Evolutionary conservation across 92 coral and sea anemone genomes (phyloP), one percentile per base, ranked within the genome.

Genomic region (Palythoa heliodiscus): DNA sequence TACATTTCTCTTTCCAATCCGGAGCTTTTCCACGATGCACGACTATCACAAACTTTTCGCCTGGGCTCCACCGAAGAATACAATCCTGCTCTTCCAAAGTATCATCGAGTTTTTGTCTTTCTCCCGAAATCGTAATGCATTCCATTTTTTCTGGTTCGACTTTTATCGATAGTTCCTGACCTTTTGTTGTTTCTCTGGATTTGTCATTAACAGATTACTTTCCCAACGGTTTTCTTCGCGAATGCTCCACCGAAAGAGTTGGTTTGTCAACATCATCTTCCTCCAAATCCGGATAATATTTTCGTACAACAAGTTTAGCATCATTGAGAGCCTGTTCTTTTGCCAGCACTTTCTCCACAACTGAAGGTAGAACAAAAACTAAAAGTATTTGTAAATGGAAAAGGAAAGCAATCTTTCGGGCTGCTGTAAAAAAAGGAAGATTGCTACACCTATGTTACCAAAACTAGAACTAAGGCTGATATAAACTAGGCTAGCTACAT

Each of bases 141-240:
- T 87, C 90, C 98, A 94, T 94, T 23, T 88, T 82, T 57, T 92
- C 92, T 48, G 87, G 40, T 72, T 94, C 95, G 5, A 94, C 98
- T 58, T 52, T 90, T 76, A 90, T 76, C 50, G 75, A 83, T 8
- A 91, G 68, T 50, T 86, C 61, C 86, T 83, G 89, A 77, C 72
- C 39, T 52, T 78, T 9, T 74, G 92, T 14, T 52, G 47, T 54
- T 23, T 78, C 20, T 64, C 40, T 12, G 54, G 80, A 37, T 73
- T 61, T 64, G 15, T 13, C 37, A 22, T 52, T 47, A 15, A 20
- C 70, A 63, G 15, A 12, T 53, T 20, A 25, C 39, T 40, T 14
- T 13, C 15, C 73, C 15, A 50, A 20, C 57, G 35, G 40, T 40
- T 50, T 52, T 12, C 1, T 43, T 63, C 13, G 24, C 17, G 70